phyloP scores from a whole-genome alignment of 2,113 vertebrate species.

The Galemys pyrenaicus region DNA sequence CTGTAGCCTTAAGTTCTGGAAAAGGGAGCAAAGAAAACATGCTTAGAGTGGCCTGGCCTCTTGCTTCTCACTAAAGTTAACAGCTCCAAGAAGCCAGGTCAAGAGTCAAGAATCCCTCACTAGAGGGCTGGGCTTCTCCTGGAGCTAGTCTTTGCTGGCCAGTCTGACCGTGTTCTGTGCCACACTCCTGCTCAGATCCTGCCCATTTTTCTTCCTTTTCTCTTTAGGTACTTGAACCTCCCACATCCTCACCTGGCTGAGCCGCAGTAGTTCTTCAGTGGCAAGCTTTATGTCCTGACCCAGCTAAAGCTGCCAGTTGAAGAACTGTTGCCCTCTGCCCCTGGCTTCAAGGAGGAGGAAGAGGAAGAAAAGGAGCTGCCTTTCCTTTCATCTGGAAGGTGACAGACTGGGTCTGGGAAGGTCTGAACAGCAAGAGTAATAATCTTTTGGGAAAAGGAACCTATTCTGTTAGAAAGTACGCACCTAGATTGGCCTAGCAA shows the following conservation, averaged over 20 bases:
- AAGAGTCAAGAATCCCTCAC: not conserved
- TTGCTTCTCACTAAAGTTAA: not conserved
- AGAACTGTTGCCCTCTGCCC: slow-evolving; percentile 99
- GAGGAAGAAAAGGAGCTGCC: slow-evolving; percentile 47
- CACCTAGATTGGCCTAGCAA: not conserved
- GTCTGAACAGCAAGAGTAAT: not conserved
- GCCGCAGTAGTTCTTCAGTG: slow-evolving; percentile 99
- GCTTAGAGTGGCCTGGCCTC: not conserved
- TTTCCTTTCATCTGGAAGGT: slow-evolving; percentile 71
- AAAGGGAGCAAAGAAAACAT: slow-evolving; percentile 12
- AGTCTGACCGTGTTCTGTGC: not conserved
- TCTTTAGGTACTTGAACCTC: slow-evolving; percentile 63
- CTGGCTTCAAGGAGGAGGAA: slow-evolving; percentile 85
- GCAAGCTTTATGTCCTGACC: slow-evolving; percentile 99
- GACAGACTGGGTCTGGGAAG: slow-evolving; percentile 61
- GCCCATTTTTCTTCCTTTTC: slow-evolving; percentile 63
- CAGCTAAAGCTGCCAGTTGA: slow-evolving; percentile 99
- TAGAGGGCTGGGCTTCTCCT: slow-evolving; percentile 6
- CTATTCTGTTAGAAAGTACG: slow-evolving; percentile 17
- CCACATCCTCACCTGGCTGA: slow-evolving; percentile 89
- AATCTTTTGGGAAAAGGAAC: not conserved
- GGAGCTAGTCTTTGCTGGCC: not conserved
- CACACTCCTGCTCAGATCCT: slow-evolving; percentile 48
- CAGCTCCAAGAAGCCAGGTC: not conserved
- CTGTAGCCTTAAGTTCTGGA: not conserved